Percentiles rank a stretch among this genome's conserved stretches.
These are phyloP conservation scores for Prietella phreatophila DNA, from an alignment of 2,113 vertebrate genomes.

Conservation along the genomic window DNA sequence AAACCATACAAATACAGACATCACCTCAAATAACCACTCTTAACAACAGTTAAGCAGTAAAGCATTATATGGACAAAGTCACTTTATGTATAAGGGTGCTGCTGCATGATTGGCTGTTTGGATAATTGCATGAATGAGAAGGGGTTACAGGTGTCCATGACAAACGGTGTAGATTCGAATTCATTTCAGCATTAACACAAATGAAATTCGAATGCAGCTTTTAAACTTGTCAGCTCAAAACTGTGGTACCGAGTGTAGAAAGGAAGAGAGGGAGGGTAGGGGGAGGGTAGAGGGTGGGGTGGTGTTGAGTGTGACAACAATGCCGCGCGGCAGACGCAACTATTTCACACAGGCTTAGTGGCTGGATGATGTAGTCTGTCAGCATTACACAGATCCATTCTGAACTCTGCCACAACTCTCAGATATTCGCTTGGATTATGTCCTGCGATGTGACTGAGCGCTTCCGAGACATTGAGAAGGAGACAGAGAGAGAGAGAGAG, in stretches of 20 bases:
- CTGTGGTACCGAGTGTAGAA: not conserved
- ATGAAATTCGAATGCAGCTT: not conserved
- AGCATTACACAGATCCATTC: constrained; percentile 63
- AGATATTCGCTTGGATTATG: constrained; percentile 58
- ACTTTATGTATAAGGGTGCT: not conserved
- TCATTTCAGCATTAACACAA: not conserved
- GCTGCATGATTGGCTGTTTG: not conserved
- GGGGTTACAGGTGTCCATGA: not conserved
- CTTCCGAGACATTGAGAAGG: constrained; percentile 27
- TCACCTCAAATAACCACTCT: not conserved
- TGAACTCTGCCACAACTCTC: constrained; percentile 58
- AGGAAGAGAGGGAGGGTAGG: constrained; percentile 51
- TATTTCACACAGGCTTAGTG: constrained; percentile 59
- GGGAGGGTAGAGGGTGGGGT: not conserved
- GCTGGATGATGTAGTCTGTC: constrained; percentile 67
- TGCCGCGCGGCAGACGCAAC: constrained; percentile 63
- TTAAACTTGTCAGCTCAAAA: not conserved
- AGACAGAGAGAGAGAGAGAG: constrained; percentile 23
- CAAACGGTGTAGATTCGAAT: not conserved
- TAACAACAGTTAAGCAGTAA: not conserved
- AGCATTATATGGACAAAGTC: not conserved
- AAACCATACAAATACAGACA: not conserved
- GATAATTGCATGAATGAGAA: not conserved
- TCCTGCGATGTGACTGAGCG: constrained; percentile 46
- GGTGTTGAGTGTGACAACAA: constrained; percentile 64